These are phyloP conservation scores for Drosophila phalerata DNA, from an alignment of 2,888 invertebrate species.

Conservation along the genomic window DNA sequence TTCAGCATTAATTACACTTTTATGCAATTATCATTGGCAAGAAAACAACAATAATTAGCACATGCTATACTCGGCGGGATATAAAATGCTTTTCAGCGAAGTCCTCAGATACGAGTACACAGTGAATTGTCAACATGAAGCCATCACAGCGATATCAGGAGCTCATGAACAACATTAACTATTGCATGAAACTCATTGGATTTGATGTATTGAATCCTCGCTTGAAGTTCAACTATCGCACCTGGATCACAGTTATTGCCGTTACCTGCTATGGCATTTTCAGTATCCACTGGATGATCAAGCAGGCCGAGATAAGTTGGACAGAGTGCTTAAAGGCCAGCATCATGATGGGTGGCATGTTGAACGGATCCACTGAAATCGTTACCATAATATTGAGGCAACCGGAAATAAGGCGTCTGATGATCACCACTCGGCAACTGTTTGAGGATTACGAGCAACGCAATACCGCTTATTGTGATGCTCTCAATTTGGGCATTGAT, in stretches of 20 bases:
- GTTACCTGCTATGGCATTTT: constrained; percentile 33
- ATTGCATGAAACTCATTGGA: constrained; percentile 39
- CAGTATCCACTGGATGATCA: constrained; percentile 23
- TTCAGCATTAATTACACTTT: constrained; percentile 34
- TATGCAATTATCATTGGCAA: constrained; percentile 23
- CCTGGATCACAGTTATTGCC: constrained; percentile 26
- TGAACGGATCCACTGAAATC: constrained; percentile 41
- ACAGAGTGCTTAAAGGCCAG: constrained; percentile 42
- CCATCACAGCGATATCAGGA: constrained; percentile 27
- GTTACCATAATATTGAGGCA: constrained; percentile 41
- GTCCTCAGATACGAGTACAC: background rate
- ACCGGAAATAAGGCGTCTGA: constrained; percentile 18
- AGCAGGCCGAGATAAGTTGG: constrained; percentile 35
- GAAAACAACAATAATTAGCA: constrained; percentile 29
- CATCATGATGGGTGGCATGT: constrained; percentile 57
- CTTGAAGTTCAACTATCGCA: constrained; percentile 31
- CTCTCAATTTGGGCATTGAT: constrained; percentile 42
- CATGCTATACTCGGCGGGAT: constrained; percentile 11
- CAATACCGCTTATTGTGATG: background rate
- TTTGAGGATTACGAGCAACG: constrained; percentile 51
- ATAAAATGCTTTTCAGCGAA: constrained; percentile 42
- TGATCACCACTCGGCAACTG: constrained; percentile 11
- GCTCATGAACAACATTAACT: constrained; percentile 41
- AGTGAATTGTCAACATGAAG: constrained; percentile 36
- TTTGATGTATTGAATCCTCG: constrained; percentile 40